A percentile compares a stretch with the other conserved stretches of the same genome.
These are phyloP conservation scores for Aphelenchoides avenae DNA, from an alignment of 1,140 invertebrate species.

Conservation along the genomic window DNA sequence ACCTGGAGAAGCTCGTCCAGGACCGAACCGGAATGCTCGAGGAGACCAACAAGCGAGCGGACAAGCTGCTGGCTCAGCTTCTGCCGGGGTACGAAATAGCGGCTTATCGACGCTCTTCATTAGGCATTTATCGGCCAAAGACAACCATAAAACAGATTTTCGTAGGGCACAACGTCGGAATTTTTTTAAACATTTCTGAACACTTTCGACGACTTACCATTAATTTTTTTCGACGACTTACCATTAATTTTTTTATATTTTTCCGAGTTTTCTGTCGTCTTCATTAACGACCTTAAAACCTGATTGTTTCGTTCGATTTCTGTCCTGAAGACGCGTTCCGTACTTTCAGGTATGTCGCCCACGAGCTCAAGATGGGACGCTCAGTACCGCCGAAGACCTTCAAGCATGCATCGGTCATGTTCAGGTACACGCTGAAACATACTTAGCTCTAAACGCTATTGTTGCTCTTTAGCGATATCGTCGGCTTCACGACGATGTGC, in stretches of 20 bases:
- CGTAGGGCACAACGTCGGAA: no score
- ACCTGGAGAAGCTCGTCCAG: slow-evolving; percentile 81
- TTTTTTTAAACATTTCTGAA: slow-evolving; percentile 18
- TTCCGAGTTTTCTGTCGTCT: no score
- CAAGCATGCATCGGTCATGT: slow-evolving; percentile 74
- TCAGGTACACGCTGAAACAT: slow-evolving; percentile 67
- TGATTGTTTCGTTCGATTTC: no score
- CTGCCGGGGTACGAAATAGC: slow-evolving; percentile 36
- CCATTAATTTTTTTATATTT: not conserved
- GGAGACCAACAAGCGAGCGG: slow-evolving; percentile 55
- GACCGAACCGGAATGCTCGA: slow-evolving; percentile 72
- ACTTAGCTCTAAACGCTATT: slow-evolving; percentile 66
- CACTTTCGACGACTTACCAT: not conserved
- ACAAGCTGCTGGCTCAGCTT: slow-evolving; percentile 54
- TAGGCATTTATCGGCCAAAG: no score
- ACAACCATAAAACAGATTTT: no score
- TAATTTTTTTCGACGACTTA: no score
- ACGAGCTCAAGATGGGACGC: slow-evolving; percentile 55
- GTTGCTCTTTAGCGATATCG: slow-evolving; percentile 69
- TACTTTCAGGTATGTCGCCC: slow-evolving; percentile 51
- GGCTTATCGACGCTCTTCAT: not conserved
- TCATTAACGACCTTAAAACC: no score
- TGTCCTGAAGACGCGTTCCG: not conserved
- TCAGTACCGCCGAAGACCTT: slow-evolving; percentile 54
- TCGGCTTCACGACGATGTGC: slow-evolving; percentile 73